Conservation (phyloP, 2,113 vertebrate genomes). For the Neoarius graeffei region DNA sequence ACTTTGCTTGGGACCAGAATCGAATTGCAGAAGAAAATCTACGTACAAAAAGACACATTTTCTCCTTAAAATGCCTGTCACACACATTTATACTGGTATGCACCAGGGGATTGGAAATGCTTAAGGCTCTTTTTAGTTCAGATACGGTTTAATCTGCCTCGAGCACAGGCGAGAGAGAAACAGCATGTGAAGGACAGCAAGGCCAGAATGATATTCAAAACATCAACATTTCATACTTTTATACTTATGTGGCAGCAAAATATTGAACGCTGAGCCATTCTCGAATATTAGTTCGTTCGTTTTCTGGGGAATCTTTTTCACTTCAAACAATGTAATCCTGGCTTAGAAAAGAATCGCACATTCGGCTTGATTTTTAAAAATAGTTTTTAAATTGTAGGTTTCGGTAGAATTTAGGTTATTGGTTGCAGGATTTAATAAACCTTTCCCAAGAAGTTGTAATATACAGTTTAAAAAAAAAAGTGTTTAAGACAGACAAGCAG, state of each 20-base stretch:
- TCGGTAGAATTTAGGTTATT: background rate
- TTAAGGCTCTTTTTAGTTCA: background rate
- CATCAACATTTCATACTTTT: background rate
- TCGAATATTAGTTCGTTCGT: background rate
- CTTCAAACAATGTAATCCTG: background rate
- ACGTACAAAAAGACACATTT: background rate
- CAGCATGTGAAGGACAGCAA: background rate
- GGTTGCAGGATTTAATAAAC: background rate
- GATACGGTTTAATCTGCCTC: background rate
- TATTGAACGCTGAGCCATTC: background rate
- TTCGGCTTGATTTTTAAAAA: background rate
- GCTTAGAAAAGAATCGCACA: background rate
- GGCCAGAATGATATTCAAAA: background rate
- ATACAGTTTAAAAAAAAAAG: background rate
- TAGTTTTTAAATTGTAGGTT: background rate
- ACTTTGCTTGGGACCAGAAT: background rate
- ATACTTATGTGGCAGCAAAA: background rate
- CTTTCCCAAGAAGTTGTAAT: no score
- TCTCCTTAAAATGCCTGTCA: background rate
- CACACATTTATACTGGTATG: background rate
- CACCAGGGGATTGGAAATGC: background rate
- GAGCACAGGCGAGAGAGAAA: background rate
- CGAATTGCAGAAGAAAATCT: background rate
- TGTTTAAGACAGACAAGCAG: background rate
- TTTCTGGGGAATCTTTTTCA: background rate